These are phyloP conservation scores for Chelonia mydas DNA, from an alignment of 2,797 vertebrate species.

Conservation along the genomic window DNA sequence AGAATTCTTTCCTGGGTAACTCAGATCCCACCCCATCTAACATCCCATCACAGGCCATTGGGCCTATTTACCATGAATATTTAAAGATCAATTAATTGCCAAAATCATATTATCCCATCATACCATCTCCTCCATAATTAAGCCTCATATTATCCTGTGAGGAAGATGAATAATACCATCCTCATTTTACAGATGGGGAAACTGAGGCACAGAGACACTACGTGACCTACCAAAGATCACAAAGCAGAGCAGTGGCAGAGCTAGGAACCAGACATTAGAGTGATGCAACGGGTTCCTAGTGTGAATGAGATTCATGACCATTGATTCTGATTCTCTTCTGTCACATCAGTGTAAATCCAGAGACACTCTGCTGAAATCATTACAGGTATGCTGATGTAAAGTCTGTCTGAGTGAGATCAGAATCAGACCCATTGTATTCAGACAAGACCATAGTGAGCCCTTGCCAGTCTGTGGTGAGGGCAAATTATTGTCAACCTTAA, in stretches of 20 bases:
- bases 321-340: not conserved
- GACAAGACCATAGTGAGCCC: not conserved
- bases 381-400: not conserved
- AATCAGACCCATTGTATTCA: not conserved
- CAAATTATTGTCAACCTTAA: not conserved
- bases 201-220: rapidly evolving
- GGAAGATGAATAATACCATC: not conserved
- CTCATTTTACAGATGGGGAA: not conserved
- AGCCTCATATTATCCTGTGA: not conserved
- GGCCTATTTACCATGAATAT: too few species aligned
- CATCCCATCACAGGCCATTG: too few species aligned
- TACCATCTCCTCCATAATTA: not conserved
- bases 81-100: too few species aligned
- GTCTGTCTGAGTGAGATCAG: not conserved
- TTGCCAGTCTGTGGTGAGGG: not conserved
- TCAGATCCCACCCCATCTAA: too few species aligned
- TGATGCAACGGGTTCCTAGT: not conserved
- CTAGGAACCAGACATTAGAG: not conserved
- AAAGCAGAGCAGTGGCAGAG: not conserved
- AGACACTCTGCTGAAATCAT: not conserved
- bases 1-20: too few species aligned
- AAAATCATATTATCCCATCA: too few species aligned
- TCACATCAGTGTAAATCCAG: rapidly evolving
- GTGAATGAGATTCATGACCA: not conserved
- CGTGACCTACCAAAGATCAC: not conserved